Base-by-base conservation (phyloP, 2,888 invertebrate genomes). In the Mayetiola destructor region DNA sequence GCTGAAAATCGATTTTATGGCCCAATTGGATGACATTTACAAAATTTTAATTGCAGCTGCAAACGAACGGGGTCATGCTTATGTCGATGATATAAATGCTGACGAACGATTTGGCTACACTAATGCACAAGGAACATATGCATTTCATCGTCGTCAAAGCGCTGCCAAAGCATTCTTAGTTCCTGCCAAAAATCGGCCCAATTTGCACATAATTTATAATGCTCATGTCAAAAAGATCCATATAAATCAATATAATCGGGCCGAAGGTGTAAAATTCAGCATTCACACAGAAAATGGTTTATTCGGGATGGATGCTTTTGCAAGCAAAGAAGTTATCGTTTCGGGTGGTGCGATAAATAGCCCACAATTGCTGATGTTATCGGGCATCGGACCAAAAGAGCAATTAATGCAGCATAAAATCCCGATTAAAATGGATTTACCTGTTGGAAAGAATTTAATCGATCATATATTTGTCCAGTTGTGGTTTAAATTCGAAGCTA, bases 1-100 rank as follows among this genome's bases (percentile, higher is more conserved):
- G 20, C 61, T 80, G 12, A 67, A 69, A 1, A 64, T 81, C 0
- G 70, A 73, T 60, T 32, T 62, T 37, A 72, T 69, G 58, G 27
- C n/a, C n/a, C n/a, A 23, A 27, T 27, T n/a, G 16, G 27, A 27
- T 23, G 27, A 23, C 2, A 9, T 27, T 1, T 48, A 23, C 5
- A 27, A 27, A 14, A n/a, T 48, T 23, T 48, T 48, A 4, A 27
- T 27, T 48, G 48, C 23, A n/a, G 82, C 83, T 0, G 82, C 80
- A 0, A 62, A 73, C 48, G 48, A 48, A 9, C 16, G 23, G 2
- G 48, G 48, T n/a, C 9, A 48, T 16, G 27, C 23, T n/a, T 27
- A 48, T 27, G 16, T 48, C n/a, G 27, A 23, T 16, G 48, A 48
- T 27, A 1, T 48, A 5, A 48, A 48, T 27, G 27, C 27, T 2